Percentiles rank a stretch among this genome's conserved stretches.
Conservation (phyloP, 2,797 vertebrate species). For the Microcaecilia unicolor region DNA sequence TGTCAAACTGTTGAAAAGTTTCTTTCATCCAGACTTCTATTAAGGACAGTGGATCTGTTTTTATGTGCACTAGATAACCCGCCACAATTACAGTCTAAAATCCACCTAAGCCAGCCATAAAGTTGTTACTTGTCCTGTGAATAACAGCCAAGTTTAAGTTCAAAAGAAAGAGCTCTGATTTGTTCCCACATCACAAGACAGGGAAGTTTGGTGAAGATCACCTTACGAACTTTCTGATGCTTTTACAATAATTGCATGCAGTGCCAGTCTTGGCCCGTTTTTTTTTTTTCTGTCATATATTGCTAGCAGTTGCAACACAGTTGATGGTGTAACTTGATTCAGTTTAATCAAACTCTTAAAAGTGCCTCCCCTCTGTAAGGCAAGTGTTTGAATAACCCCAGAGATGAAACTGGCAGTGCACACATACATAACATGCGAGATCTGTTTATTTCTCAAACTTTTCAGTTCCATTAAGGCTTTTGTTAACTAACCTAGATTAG, state of each 20-base stretch:
- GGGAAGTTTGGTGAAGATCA: conserved; percentile 26
- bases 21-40: conserved; percentile 34
- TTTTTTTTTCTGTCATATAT: neutral
- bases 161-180: conserved; percentile 23
- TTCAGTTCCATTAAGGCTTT: conserved; percentile 41
- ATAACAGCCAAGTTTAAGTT: conserved; percentile 38
- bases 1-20: conserved; percentile 38
- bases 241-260: conserved; percentile 10
- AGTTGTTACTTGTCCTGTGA: conserved; percentile 36
- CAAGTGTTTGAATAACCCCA: conserved; percentile 22
- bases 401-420: conserved; percentile 19
- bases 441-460: conserved; percentile 36
- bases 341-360: conserved; percentile 18
- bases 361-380: conserved; percentile 19
- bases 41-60: conserved; percentile 33
- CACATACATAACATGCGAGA: conserved; percentile 18
- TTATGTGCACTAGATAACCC: conserved; percentile 35
- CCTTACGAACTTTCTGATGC: conserved; percentile 3
- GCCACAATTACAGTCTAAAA: conserved; percentile 33
- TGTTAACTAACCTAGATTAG: conserved; percentile 62
- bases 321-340: conserved; percentile 19
- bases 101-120: conserved; percentile 40
- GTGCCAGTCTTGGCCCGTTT: neutral
- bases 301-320: conserved; percentile 4
- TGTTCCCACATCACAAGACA: conserved; percentile 32